Evolutionary conservation across 1,140 invertebrate species (phyloP).

Genomic region (Macrobrachium rosenbergii): DNA sequence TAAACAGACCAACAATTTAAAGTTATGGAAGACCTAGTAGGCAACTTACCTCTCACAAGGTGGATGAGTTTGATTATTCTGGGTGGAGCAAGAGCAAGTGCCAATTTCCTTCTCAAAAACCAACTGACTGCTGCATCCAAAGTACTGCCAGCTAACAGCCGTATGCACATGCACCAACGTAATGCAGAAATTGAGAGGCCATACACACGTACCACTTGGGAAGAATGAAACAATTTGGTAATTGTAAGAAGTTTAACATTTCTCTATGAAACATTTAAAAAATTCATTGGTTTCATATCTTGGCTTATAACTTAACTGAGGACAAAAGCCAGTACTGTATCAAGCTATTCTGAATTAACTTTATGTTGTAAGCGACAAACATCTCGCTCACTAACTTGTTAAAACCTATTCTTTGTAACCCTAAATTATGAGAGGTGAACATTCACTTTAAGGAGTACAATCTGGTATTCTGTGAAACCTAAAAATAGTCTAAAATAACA

Average conservation of each 20-base stretch:
- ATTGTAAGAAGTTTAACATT: neutral
- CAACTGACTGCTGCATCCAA: slow-evolving; percentile 57
- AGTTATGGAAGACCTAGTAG: neutral
- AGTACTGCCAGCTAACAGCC: slow-evolving; percentile 50
- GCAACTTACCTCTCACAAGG: slow-evolving; percentile 60
- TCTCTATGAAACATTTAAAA: neutral
- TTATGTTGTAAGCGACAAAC: no score
- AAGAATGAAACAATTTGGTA: neutral
- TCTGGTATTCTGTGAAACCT: no score
- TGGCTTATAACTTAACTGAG: no score
- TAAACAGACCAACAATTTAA: neutral
- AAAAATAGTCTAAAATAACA: no score
- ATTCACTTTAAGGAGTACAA: no score
- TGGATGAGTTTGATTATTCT: slow-evolving; percentile 64
- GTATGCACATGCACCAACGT: slow-evolving; percentile 55
- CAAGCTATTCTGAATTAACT: no score
- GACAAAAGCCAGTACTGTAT: no score
- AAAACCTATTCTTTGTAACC: no score
- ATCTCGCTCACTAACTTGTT: no score
- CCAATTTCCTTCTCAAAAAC: slow-evolving; percentile 58
- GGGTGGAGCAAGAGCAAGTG: slow-evolving; percentile 49
- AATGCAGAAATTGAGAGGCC: slow-evolving; percentile 56
- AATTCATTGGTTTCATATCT: neutral
- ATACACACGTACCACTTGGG: slow-evolving; percentile 60
- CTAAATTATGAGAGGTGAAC: no score